phyloP scores from a whole-genome alignment of 2,113 vertebrate species.

The Halichoeres trimaculatus region DNA sequence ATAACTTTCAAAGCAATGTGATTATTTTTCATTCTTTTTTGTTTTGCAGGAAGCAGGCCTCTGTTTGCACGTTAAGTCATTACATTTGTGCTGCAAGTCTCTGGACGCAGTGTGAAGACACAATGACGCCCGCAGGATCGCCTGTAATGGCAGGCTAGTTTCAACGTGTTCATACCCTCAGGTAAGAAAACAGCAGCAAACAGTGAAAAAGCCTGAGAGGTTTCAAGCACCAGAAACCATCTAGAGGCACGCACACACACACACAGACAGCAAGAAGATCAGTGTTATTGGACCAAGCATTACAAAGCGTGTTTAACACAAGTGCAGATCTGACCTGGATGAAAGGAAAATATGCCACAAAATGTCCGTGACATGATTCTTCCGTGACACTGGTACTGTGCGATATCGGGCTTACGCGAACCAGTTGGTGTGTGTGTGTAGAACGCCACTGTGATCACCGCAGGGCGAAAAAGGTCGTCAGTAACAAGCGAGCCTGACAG shows the following conservation, averaged over 20 bases:
- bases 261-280: neutral
- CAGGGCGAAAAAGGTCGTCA: constrained; percentile 82
- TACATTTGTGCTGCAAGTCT: constrained; percentile 18
- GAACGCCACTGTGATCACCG: constrained; percentile 62
- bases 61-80: constrained; percentile 6
- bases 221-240: constrained; percentile 16
- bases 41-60: constrained; percentile 20
- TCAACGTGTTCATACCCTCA: constrained; percentile 85
- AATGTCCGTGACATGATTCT: constrained; percentile 27
- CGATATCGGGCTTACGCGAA: constrained; percentile 56
- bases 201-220: constrained; percentile 1
- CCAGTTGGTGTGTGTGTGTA: constrained; percentile 53
- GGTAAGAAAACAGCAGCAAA: constrained; percentile 81
- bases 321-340: constrained; percentile 22
- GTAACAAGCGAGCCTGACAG: constrained; percentile 90
- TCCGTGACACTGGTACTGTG: constrained; percentile 49
- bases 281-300: neutral
- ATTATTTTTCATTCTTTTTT: neutral
- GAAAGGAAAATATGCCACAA: constrained; percentile 13
- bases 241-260: neutral
- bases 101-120: constrained; percentile 20
- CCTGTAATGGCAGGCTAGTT: constrained; percentile 72
- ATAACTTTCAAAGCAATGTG: neutral
- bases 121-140: constrained; percentile 5
- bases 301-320: neutral